Evolutionary conservation across 2,113 vertebrate genomes (phyloP), one percentile per base, ranked within the genome.

Genomic region (Embiotoca jacksoni): DNA sequence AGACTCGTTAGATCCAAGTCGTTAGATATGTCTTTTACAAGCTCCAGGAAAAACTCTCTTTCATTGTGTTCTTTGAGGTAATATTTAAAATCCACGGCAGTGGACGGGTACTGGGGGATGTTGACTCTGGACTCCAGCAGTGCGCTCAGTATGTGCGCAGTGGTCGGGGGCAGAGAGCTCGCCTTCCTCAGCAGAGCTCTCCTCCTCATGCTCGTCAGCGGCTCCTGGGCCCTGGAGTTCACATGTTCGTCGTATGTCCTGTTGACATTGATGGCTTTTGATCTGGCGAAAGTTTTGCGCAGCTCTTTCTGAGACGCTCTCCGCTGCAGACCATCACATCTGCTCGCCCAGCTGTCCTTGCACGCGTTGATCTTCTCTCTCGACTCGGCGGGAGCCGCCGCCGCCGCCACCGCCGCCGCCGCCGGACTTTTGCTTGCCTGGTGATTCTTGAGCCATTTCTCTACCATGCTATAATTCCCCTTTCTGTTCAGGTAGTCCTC

Each of bases 11-110:
- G 91, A 90, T 99, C 97, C 93, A 99, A 90, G 92, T 99, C 98
- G 89, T 99, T 99, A 55, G 98, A 99, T 53, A 99, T 98, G 92
- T 99, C 98, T 91, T 99, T 99, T n/a, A 99, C 98, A 23, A 99
- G 94, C 88, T 99, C 98, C 83, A 99, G 91, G 92, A 99, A 99
- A 88, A 99, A 99, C 92, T 98, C 97, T 16, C 97, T 94, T 72
- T 99, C 97, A 67, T 96, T 98, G 86, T 96, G 94, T 84, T 96
- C 95, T 89, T 97, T 99, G 68, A 99, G 96, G 91, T 97, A 95
- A 88, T 97, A 98, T 90, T 99, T 99, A 88, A 97, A 98, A 90
- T 98, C 97, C 84, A 99, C 96, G 57, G 97, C 98, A 1, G 96
- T 96, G 68, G 97, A 97, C n/a, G 97, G 96, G 55, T 97, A 99